Base-by-base conservation (phyloP, 2,888 invertebrate genomes). In the Thalpophila matura region DNA sequence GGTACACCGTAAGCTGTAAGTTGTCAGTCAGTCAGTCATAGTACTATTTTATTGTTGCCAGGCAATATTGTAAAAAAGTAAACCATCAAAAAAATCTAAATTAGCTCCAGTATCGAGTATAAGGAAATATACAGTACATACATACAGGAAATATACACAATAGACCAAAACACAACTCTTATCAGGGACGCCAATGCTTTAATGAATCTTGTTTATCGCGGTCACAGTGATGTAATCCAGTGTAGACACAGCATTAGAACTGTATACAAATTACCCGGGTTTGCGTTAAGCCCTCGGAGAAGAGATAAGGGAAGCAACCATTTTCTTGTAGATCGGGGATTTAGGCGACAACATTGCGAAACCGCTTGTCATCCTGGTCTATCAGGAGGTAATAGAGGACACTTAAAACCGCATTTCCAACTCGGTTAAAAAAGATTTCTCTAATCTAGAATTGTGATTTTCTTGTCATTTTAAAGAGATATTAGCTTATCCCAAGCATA, bases 171-270 rank as follows among this genome's bases (percentile, higher is more conserved):
- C 53, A 26, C 43, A 16, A 54, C 42, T 51, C 54, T 74, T 77
- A 79, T 69, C 67, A 55, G 43, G 27, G 46, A 53, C 63, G 46
- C 66, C 77, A 80, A 80, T 75, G 70, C 65, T 70, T 58, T 61
- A 68, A 74, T 77, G 66, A 67, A 80, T 79, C 81, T 79, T 71
- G 79, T 77, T 77, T 77, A 80, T 80, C 73, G 64, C 50, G 61
- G 72, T 60, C 59, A 62, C 66, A 63, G 56, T 66, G 67, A 64
- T 68, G 64, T 75, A 69, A 77, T 66, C 65, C 63, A 73, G 63
- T 78, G 64, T 63, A 73, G 57, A 67, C 57, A 59, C 62, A 51
- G 61, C 55, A 45, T 70, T 77, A 71, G 67, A 49, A 51, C 57
- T 72, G 66, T 70, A 60, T 68, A 76, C 77, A 79, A 77, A 79